Conservation (phyloP, 2,888 invertebrate genomes). For the Clusia tigrina region DNA sequence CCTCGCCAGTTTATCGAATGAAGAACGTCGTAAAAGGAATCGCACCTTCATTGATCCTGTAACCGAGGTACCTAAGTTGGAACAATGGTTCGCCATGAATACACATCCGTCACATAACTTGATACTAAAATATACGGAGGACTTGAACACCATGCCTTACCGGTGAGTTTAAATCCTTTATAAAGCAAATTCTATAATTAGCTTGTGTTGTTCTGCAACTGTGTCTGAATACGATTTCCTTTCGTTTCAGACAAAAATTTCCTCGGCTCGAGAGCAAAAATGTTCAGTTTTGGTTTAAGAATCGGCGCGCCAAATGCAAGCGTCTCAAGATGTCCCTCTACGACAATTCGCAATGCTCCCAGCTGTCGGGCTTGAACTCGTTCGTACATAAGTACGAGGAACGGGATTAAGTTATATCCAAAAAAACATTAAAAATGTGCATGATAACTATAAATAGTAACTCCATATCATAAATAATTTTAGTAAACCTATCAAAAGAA, state of each 20-base stretch:
- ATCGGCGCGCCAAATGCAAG: conserved; percentile 97
- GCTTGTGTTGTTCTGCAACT: neutral
- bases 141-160: conserved; percentile 95
- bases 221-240: neutral
- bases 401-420: conserved; percentile 50
- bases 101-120: conserved; percentile 98
- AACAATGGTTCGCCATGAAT: conserved; percentile 96
- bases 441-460: neutral
- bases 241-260: conserved; percentile 84
- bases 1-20: conserved; percentile 74
- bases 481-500: neutral
- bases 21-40: conserved; percentile 92
- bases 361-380: conserved; percentile 57
- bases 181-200: neutral
- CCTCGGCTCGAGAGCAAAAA: conserved; percentile 99
- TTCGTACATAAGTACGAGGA: conserved; percentile 64
- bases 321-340: conserved; percentile 90
- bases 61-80: conserved; percentile 92
- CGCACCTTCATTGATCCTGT: conserved; percentile 99
- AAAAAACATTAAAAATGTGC: too few species aligned
- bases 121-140: conserved; percentile 97
- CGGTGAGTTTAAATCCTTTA: conserved; percentile 53
- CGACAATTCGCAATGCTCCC: conserved; percentile 66
- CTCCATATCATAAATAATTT: neutral
- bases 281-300: conserved; percentile 99